Evolutionary conservation across 2,888 invertebrate species (phyloP), one percentile per base, ranked within the genome.

Genomic region (Napeogenes sylphis): DNA sequence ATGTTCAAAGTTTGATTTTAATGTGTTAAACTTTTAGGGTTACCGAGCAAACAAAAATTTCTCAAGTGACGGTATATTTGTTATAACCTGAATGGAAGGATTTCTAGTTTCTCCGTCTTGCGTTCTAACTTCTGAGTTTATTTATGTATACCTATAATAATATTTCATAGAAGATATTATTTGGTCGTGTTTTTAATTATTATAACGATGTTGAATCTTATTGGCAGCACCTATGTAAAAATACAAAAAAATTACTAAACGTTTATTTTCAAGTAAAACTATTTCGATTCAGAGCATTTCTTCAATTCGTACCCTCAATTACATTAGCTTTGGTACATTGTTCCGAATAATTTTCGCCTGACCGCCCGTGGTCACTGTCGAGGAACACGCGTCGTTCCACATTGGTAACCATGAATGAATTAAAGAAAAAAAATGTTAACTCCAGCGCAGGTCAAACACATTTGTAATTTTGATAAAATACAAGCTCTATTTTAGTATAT

Each of bases 341-440:
- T 51, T 45, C 32, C 35, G 35, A 59, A 42, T n/a, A n/a, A 61
- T 58, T 62, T 59, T 51, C 66, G 68, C 60, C 62, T 62, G 67
- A 66, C 65, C 63, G 70, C 67, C 42, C 70, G 54, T 63, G 69
- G 65, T 69, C 70, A 70, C 61, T 69, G 69, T 63, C 70, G 69
- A 70, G 69, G 70, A 64, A 66, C 67, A 46, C 47, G 47, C 56
- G 32, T 58, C 59, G 59, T 57, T 60, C 67, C 61, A 59, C 62
- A 57, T 61, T 65, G 59, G 61, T 62, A 21, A 65, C 56, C 47
- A 59, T 57, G 51, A 58, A 59, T 63, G 55, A 58, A 59, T 55
- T 56, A 59, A 59, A 59, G 45, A 61, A 54, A 21, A 53, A 58
- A 42, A 51, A 51, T 30, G 10, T 51, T 51, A 6, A 42, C 42